Base-by-base conservation (phyloP, 2,888 invertebrate species). In the Brenthis ino region DNA sequence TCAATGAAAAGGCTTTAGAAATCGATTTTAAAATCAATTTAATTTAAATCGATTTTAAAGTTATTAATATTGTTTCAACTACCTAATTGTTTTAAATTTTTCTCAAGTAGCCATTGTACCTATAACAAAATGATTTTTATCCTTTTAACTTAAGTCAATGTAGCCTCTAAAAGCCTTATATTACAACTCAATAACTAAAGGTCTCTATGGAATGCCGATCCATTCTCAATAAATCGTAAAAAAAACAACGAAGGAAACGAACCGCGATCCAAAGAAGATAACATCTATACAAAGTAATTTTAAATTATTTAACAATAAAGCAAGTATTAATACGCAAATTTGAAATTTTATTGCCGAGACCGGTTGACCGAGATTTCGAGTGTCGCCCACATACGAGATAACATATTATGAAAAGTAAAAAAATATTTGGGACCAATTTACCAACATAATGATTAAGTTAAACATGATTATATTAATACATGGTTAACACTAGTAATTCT, bases 151-250 rank as follows among this genome's bases (percentile, higher is more conserved):
- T 14, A n/a, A 63, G 20, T 54, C 43, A 4, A 63, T 14, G 11
- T 33, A 64, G 43, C 54, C 28, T 48, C 33, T 55, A 55, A n/a
- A 48, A 48, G 43, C 55, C 37, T 47, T 48, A 68, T 55, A 74
- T 77, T 80, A 81, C 80, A 79, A 80, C 80, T 85, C 81, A 84
- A 83, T 86, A 85, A 81, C 80, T 80, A 82, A 83, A 72, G 69
- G 78, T 68, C 72, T 57, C 33, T 58, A 58, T 14, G 82, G 88
- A 84, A 88, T 88, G 82, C 77, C 76, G 77, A 66, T 76, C 75
- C 79, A 69, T 77, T 78, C 76, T 72, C 67, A 64, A 64, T 64
- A 64, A 64, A 64, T 64, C 56, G 28, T 64, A 47, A n/a, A 64
- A 33, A 80, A 85, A 82, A 82, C 77, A 81, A 82, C 72, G 80